Evolutionary conservation across 1,140 invertebrate species (phyloP).

Genomic region (Drosophila saltans): DNA sequence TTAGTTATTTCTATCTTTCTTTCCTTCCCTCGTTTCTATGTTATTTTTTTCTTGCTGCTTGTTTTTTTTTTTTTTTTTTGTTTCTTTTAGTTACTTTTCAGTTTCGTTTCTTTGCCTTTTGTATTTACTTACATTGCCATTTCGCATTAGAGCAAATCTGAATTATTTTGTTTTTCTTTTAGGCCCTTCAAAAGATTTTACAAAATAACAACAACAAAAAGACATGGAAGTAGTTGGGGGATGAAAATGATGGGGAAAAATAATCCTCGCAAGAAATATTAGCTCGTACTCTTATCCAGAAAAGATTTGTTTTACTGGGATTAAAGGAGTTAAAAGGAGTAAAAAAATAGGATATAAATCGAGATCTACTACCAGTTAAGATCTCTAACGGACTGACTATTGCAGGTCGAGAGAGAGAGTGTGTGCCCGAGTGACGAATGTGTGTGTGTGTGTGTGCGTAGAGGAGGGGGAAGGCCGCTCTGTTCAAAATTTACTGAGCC

Average conservation of each 20-base stretch:
- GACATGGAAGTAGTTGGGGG: too few relatives aligned
- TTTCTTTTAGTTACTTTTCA: slow-evolving; percentile 21
- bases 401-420: background rate
- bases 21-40: slow-evolving; percentile 42
- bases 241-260: background rate
- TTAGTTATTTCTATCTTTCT: slow-evolving; percentile 70
- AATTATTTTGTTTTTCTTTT: slow-evolving; percentile 9
- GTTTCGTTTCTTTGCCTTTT: slow-evolving; percentile 60
- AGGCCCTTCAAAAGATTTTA: slow-evolving; percentile 77
- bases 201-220: slow-evolving; percentile 55
- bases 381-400: background rate
- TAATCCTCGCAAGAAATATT: too few relatives aligned
- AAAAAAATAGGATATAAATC: too few relatives aligned
- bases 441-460: background rate
- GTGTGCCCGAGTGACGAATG: too few relatives aligned
- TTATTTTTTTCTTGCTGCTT: slow-evolving; percentile 21
- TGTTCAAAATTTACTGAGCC: slow-evolving; percentile 72
- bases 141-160: slow-evolving; percentile 50
- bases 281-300: too few relatives aligned
- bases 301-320: too few relatives aligned
- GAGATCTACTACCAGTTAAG: too few relatives aligned
- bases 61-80: slow-evolving; percentile 22
- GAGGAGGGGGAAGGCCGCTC: slow-evolving; percentile 26
- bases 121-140: slow-evolving; percentile 81
- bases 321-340: too few relatives aligned